Percentiles rank a stretch among this genome's conserved stretches.
Conservation (phyloP, 2,113 vertebrate genomes). For the Campylorhamphus procurvoides region DNA sequence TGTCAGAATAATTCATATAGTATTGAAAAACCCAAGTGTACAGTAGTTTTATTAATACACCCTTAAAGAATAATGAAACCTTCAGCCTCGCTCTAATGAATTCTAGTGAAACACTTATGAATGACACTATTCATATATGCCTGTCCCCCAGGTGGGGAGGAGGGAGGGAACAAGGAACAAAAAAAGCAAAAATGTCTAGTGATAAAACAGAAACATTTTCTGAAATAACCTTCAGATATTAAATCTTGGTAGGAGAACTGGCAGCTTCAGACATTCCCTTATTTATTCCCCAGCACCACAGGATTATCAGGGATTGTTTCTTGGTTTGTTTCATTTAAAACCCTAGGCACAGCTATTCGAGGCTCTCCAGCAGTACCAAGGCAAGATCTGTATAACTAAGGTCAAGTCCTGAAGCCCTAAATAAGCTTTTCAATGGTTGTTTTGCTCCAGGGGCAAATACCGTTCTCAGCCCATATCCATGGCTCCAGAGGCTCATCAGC, state of each 20-base stretch:
- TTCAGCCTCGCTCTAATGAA: conserved; percentile 63
- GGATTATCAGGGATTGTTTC: not conserved
- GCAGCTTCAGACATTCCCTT: conserved; percentile 11
- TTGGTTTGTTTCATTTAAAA: not conserved
- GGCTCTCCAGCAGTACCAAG: not conserved
- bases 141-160: conserved; percentile 40
- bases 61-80: conserved; percentile 74
- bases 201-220: not conserved
- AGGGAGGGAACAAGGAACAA: not conserved
- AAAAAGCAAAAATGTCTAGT: not conserved
- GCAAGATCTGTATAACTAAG: not conserved
- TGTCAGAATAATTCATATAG: conserved; percentile 73
- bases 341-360: not conserved
- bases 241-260: not conserved
- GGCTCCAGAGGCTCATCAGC: not conserved
- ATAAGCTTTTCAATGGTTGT: not conserved
- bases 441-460: not conserved
- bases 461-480: not conserved
- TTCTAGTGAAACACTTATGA: conserved; percentile 57
- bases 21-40: conserved; percentile 69
- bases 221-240: conserved; percentile 8
- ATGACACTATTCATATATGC: conserved; percentile 14
- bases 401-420: not conserved
- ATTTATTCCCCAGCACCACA: not conserved
- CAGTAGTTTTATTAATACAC: conserved; percentile 70